phyloP scores from a whole-genome alignment of 2,797 vertebrate species.

The Neosalanx taihuensis region DNA sequence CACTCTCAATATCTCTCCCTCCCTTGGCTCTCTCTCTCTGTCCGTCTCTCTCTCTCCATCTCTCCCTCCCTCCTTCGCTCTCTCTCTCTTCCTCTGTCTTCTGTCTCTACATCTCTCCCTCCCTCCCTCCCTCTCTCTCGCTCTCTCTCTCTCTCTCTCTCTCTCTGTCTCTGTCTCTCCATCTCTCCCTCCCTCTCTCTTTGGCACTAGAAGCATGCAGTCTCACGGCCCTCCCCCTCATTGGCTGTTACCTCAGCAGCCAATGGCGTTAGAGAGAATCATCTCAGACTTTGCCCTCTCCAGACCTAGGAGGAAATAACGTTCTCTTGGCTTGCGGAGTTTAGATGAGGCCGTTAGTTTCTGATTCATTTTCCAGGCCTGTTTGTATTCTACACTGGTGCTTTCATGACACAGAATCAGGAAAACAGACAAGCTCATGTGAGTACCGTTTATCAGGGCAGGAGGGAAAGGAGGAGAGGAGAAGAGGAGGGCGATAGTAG shows the following conservation, averaged over 20 bases:
- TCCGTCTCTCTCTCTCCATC: too few species aligned
- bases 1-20: too few species aligned
- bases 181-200: background rate
- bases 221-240: background rate
- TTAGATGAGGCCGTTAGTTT: background rate
- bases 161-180: background rate
- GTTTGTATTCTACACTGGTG: slow-evolving; percentile 41
- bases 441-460: slow-evolving; percentile 49
- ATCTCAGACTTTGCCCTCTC: background rate
- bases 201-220: background rate
- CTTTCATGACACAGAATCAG: slow-evolving; percentile 62
- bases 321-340: background rate
- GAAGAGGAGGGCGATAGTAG: too few species aligned
- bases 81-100: too few species aligned
- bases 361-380: slow-evolving; percentile 32
- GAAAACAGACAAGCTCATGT: slow-evolving; percentile 59
- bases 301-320: background rate
- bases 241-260: background rate
- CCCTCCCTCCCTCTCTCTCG: background rate
- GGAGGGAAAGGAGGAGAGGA: too few species aligned
- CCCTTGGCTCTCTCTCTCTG: background rate
- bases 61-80: background rate
- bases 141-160: background rate
- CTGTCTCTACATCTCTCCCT: too few species aligned
- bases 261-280: background rate